These are phyloP conservation scores for Drosophila eohydei DNA, from an alignment of 2,888 invertebrate genomes.

Conservation along the genomic window DNA sequence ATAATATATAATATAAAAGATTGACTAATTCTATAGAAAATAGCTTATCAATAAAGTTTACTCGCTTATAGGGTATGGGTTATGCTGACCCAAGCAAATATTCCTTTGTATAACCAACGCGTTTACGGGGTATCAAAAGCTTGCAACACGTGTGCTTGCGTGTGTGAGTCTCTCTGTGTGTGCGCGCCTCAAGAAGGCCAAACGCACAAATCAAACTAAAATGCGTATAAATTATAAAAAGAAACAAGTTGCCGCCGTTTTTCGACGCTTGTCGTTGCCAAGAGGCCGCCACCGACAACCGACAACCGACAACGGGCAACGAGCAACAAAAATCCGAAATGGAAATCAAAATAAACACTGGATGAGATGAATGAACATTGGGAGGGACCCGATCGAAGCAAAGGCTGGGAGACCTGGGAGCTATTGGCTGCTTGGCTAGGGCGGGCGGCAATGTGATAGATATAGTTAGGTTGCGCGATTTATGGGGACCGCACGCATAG, in stretches of 20 bases:
- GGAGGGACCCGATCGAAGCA: conserved; percentile 1
- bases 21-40: background rate
- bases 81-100: background rate
- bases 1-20: too few relatives aligned
- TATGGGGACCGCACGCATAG: conserved; percentile 51
- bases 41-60: too few relatives aligned
- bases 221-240: conserved; percentile 70
- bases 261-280: conserved; percentile 44
- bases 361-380: conserved; percentile 44
- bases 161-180: background rate
- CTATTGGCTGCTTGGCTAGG: too few relatives aligned
- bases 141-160: conserved; percentile 44
- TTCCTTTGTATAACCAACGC: background rate
- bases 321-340: conserved; percentile 37
- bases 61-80: too few relatives aligned
- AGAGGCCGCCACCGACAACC: conserved; percentile 28
- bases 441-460: background rate
- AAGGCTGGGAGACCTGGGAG: background rate
- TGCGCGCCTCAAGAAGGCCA: conserved; percentile 46
- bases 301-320: background rate
- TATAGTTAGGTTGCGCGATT: conserved; percentile 39
- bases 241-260: conserved; percentile 67
- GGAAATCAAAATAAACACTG: conserved; percentile 66
- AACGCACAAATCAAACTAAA: conserved; percentile 74
- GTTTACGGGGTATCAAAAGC: conserved; percentile 37